Conservation (phyloP, 2,797 vertebrate genomes). For the Lacerta agilis region DNA sequence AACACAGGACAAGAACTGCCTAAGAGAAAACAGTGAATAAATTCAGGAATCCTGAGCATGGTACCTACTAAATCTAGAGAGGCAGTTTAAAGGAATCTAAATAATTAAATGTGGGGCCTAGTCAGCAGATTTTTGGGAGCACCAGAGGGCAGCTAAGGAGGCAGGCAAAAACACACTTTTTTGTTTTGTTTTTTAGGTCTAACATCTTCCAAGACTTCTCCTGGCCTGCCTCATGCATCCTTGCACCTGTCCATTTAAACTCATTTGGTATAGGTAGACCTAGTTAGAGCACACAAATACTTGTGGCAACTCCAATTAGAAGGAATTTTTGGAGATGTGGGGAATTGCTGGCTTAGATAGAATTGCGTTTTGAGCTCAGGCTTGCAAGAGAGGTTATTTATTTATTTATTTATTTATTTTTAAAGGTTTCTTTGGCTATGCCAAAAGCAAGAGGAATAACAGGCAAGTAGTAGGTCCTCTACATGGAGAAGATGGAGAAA, state of each 20-base stretch:
- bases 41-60: neutral
- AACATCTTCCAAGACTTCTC: neutral
- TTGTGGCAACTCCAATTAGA: too few species aligned
- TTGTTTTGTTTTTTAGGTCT: neutral
- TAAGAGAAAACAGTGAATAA: constrained; percentile 43
- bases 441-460: too few species aligned
- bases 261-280: too few species aligned
- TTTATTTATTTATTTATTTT: too few species aligned
- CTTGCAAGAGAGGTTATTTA: too few species aligned
- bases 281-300: too few species aligned
- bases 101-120: constrained; percentile 14
- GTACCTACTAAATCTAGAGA: neutral
- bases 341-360: too few species aligned
- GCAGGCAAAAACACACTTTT: neutral
- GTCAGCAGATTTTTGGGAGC: constrained; percentile 7
- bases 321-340: too few species aligned
- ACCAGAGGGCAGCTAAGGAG: neutral
- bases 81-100: constrained; percentile 23
- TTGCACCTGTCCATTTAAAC: neutral
- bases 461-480: too few species aligned
- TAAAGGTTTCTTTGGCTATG: too few species aligned
- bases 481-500: too few species aligned
- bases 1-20: constrained; percentile 41
- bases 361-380: too few species aligned
- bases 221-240: neutral